These are phyloP conservation scores for Nesoenas mayeri DNA, from an alignment of 2,113 vertebrate species.

Conservation along the genomic window DNA sequence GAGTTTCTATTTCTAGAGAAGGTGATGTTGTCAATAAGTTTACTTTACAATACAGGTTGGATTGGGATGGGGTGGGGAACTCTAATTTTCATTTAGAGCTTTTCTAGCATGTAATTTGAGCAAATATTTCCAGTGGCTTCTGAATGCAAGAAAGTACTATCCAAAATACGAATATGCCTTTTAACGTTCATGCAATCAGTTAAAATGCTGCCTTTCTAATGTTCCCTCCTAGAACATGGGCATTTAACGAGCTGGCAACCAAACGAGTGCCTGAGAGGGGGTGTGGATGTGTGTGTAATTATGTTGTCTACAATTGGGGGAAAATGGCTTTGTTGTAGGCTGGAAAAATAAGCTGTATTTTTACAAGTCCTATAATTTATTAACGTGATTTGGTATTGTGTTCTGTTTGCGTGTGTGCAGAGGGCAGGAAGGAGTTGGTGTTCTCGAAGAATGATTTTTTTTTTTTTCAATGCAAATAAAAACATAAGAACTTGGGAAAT, in stretches of 20 bases:
- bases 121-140: slow-evolving; percentile 55
- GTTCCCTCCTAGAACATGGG: neutral
- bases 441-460: neutral
- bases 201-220: slow-evolving; percentile 40
- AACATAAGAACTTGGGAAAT: neutral
- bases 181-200: slow-evolving; percentile 33
- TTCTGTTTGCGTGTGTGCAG: neutral
- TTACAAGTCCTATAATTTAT: slow-evolving; percentile 59
- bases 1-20: neutral
- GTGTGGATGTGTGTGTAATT: slow-evolving; percentile 30
- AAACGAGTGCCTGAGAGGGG: slow-evolving; percentile 9
- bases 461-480: neutral
- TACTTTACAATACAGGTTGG: neutral
- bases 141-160: slow-evolving; percentile 37
- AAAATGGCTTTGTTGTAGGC: slow-evolving; percentile 54
- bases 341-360: slow-evolving; percentile 48
- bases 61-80: neutral
- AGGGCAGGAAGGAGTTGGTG: neutral
- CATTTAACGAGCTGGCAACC: slow-evolving; percentile 54
- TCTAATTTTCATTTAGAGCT: slow-evolving; percentile 28
- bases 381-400: slow-evolving; percentile 42
- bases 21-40: neutral
- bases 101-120: slow-evolving; percentile 25
- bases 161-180: slow-evolving; percentile 53
- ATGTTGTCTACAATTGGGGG: slow-evolving; percentile 41